These are phyloP conservation scores for Callipepla squamata DNA, from an alignment of 2,113 vertebrate species.

Conservation along the genomic window DNA sequence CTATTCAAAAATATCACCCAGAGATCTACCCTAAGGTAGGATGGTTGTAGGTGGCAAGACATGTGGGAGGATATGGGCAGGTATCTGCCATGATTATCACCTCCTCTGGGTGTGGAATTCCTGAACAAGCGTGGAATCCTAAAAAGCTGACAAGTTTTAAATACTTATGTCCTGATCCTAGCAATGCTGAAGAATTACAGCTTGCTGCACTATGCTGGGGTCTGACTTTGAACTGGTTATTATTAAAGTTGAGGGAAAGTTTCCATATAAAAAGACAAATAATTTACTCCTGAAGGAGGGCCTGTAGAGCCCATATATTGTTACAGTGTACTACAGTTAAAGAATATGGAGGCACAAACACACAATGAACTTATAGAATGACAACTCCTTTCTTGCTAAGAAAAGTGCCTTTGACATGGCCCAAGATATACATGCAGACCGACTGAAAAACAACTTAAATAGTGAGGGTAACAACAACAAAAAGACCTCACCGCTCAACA, in stretches of 20 bases:
- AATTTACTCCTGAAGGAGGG: not conserved
- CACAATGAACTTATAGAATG: not conserved
- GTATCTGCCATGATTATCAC: too few species aligned
- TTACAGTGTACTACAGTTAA: not conserved
- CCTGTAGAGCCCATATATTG: not conserved
- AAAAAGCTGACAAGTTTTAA: too few species aligned
- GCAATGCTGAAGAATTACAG: too few species aligned
- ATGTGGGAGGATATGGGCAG: too few species aligned
- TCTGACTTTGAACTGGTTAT: not conserved
- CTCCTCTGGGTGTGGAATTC: too few species aligned
- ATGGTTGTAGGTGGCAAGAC: too few species aligned
- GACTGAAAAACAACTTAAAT: not conserved
- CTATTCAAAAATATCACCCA: too few species aligned
- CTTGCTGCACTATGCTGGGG: too few species aligned
- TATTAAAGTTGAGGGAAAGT: not conserved
- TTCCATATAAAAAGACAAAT: not conserved
- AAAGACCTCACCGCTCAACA: not conserved
- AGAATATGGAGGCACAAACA: not conserved
- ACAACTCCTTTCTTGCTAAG: not conserved
- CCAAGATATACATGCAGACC: not conserved
- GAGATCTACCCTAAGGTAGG: too few species aligned
- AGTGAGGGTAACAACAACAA: not conserved
- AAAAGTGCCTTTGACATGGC: not conserved
- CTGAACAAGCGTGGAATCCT: too few species aligned
- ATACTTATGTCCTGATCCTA: too few species aligned